Percentiles rank a stretch among this genome's conserved stretches.
These are phyloP conservation scores for Dicranocentrus wangi DNA, from an alignment of 2,888 invertebrate species.

Conservation along the genomic window DNA sequence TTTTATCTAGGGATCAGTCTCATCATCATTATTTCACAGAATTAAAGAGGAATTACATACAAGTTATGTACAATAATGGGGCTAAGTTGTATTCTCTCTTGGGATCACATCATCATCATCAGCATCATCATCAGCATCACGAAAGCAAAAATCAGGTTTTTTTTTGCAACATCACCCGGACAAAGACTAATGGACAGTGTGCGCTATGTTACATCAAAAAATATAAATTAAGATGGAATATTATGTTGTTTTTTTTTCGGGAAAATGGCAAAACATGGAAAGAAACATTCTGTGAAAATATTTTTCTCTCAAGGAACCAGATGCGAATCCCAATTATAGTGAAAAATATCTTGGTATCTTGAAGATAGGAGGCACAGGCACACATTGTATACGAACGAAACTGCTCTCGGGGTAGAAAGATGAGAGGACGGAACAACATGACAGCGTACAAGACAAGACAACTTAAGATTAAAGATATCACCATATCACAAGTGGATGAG, in stretches of 20 bases:
- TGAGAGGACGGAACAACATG: slow-evolving; percentile 56
- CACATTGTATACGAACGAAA: slow-evolving; percentile 1
- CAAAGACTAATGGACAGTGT: slow-evolving; percentile 42
- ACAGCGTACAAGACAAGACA: slow-evolving; percentile 56
- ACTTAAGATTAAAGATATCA: slow-evolving; percentile 57
- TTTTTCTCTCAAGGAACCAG: too few relatives aligned
- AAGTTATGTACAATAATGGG: not conserved
- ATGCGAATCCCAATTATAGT: slow-evolving; percentile 49
- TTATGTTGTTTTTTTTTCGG: too few relatives aligned
- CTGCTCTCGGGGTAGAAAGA: slow-evolving; percentile 16
- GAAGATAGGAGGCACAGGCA: too few relatives aligned
- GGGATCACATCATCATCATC: not conserved
- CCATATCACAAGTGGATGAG: slow-evolving; percentile 24
- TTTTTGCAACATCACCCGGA: slow-evolving; percentile 23
- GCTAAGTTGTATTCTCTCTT: not conserved
- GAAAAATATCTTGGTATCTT: slow-evolving; percentile 30
- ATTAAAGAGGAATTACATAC: not conserved
- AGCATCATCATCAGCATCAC: not conserved
- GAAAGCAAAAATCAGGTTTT: slow-evolving; percentile 43
- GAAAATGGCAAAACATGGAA: too few relatives aligned
- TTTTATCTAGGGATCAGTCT: not conserved
- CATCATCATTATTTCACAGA: slow-evolving; percentile 2
- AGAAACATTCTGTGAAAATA: too few relatives aligned
- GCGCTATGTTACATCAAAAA: slow-evolving; percentile 9
- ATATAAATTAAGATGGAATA: not conserved